phyloP scores from a whole-genome alignment of 2,113 vertebrate genomes.

The Megaptera novaeangliae region DNA sequence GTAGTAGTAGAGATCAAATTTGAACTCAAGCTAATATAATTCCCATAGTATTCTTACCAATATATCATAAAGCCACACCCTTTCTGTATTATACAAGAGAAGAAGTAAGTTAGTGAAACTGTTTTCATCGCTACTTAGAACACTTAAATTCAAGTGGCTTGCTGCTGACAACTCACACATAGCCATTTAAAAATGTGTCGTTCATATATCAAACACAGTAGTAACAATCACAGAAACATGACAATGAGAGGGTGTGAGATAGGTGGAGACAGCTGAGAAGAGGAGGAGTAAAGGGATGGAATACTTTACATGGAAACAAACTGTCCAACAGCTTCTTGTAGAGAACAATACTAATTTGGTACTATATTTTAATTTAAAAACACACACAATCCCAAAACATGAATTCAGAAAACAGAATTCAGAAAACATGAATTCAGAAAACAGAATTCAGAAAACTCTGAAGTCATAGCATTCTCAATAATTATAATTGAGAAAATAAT shows the following conservation, averaged over 20 bases:
- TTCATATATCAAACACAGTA: not conserved
- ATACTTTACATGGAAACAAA: conserved; percentile 1
- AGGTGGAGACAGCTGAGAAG: not conserved
- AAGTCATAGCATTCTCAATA: not conserved
- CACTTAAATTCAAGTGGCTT: conserved; percentile 1
- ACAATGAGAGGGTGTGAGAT: not conserved
- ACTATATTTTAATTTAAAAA: conserved; percentile 34
- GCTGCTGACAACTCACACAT: not conserved
- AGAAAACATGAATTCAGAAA: too few relatives aligned
- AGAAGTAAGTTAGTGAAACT: not conserved
- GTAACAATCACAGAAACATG: not conserved
- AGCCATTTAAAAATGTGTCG: not conserved
- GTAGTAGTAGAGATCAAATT: not conserved
- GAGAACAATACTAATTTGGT: not conserved
- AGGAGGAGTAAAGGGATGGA: not conserved
- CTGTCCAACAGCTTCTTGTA: not conserved
- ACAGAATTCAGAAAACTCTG: not conserved
- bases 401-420: too few relatives aligned
- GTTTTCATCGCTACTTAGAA: not conserved
- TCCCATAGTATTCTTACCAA: not conserved
- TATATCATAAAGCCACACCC: not conserved
- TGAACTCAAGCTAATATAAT: conserved; percentile 4
- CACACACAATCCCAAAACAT: not conserved
- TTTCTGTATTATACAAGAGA: not conserved
- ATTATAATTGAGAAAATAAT: not conserved